Evolutionary conservation across 2,888 invertebrate species (phyloP).

Genomic region (Blastobasis adustella): DNA sequence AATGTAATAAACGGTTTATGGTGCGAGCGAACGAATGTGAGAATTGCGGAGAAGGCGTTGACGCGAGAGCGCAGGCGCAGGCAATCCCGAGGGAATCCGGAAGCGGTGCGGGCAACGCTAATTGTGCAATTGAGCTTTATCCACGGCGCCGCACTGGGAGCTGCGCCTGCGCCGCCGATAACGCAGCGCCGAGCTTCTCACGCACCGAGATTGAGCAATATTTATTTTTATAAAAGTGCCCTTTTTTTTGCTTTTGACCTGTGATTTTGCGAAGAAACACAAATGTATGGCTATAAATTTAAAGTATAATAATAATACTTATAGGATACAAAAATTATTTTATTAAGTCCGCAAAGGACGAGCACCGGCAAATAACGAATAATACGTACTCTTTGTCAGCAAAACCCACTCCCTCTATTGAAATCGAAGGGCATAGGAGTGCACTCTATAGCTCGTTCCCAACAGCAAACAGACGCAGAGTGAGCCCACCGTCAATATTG

Average conservation of each 20-base stretch:
- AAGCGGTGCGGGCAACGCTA: constrained; percentile 46
- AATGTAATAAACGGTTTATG: constrained; percentile 2
- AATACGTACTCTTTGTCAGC: too few relatives aligned
- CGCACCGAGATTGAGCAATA: constrained; percentile 7
- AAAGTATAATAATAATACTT: too few relatives aligned
- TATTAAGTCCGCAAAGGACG: too few relatives aligned
- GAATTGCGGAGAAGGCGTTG: not conserved
- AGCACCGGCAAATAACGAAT: too few relatives aligned
- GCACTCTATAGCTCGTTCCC: constrained; percentile 23
- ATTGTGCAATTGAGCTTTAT: constrained; percentile 63
- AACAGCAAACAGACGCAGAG: constrained; percentile 31
- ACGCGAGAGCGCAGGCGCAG: not conserved
- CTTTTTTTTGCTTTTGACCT: not conserved
- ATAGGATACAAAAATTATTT: too few relatives aligned
- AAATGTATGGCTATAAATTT: not conserved
- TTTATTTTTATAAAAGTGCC: too few relatives aligned
- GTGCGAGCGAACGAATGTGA: constrained; percentile 3
- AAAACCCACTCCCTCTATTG: not conserved
- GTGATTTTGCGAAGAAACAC: not conserved
- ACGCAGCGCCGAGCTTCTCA: constrained; percentile 22
- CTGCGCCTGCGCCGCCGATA: constrained; percentile 22
- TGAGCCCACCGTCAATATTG: constrained; percentile 52
- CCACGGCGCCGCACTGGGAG: constrained; percentile 28
- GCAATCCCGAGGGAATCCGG: constrained; percentile 60
- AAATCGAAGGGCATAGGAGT: constrained; percentile 22